These are phyloP conservation scores for Lutraria rhynchaena DNA, from an alignment of 1,140 invertebrate genomes.

Conservation along the genomic window DNA sequence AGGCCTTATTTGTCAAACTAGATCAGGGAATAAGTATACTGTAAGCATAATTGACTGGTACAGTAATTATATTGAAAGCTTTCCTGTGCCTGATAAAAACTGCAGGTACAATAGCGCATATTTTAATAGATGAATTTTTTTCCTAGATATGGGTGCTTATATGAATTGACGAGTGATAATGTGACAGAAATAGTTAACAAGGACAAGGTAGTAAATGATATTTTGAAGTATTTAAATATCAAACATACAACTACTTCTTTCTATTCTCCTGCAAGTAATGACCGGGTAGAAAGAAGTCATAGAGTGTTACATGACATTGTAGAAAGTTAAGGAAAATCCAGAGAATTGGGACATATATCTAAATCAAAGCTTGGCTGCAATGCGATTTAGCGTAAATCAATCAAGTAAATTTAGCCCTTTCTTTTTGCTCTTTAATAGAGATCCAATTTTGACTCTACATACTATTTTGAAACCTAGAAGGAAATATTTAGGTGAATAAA, in stretches of 20 bases:
- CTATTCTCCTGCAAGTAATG: constrained; percentile 34
- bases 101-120: constrained; percentile 49
- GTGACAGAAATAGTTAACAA: constrained; percentile 57
- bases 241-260: constrained; percentile 45
- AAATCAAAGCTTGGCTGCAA: constrained; percentile 50
- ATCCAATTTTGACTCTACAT: constrained; percentile 40
- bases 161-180: constrained; percentile 61
- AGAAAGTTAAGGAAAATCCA: constrained; percentile 34
- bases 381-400: constrained; percentile 49
- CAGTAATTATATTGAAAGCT: constrained; percentile 33
- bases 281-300: constrained; percentile 32
- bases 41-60: constrained; percentile 46
- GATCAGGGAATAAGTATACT: constrained; percentile 26
- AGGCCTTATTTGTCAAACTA: constrained; percentile 47
- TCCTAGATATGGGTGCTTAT: constrained; percentile 37
- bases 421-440: constrained; percentile 30
- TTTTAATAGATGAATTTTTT: constrained; percentile 63
- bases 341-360: constrained; percentile 57
- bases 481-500: constrained; percentile 8
- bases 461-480: constrained; percentile 43
- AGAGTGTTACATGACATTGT: constrained; percentile 15
- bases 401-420: constrained; percentile 35
- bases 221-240: constrained; percentile 34
- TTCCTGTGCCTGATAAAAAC: constrained; percentile 45
- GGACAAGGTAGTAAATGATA: constrained; percentile 31